Percentiles rank a stretch among this genome's conserved stretches.
phyloP scores from a whole-genome alignment of 2,113 vertebrate species.

The Narcine bancroftii region DNA sequence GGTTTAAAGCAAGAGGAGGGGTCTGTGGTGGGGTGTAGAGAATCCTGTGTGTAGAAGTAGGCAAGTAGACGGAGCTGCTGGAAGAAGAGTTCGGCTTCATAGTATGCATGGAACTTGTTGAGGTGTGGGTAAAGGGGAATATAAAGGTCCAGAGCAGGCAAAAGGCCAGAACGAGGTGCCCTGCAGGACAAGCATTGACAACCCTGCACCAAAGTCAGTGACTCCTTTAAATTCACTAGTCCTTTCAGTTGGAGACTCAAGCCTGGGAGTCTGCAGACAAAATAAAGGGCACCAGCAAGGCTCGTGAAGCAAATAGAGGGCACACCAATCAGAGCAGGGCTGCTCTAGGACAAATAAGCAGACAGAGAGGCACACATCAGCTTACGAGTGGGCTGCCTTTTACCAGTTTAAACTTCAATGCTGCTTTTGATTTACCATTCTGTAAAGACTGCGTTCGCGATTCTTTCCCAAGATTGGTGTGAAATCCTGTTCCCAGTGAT shows the following conservation, averaged over 20 bases:
- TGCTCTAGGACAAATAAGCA: neutral
- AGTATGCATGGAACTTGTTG: no score
- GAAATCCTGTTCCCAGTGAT: conserved; percentile 69
- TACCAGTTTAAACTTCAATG: neutral
- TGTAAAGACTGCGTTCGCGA: conserved; percentile 83
- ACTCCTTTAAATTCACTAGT: neutral
- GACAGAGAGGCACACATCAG: neutral
- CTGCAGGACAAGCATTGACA: neutral
- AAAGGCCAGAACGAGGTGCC: neutral
- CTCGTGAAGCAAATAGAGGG: neutral
- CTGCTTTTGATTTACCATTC: conserved; percentile 63
- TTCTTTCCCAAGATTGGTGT: conserved; percentile 71
- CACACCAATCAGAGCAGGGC: neutral
- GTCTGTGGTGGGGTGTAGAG: no score
- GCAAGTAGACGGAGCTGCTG: no score
- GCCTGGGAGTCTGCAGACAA: neutral
- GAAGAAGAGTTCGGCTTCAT: no score
- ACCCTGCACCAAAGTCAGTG: neutral
- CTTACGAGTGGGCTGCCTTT: neutral
- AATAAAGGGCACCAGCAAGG: neutral
- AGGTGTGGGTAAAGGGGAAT: no score
- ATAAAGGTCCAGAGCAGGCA: no score
- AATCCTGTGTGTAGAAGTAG: no score
- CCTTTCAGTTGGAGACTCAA: neutral
- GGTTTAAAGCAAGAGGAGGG: no score